Base-by-base conservation (phyloP, 2,888 invertebrate genomes). In the Clepsis dumicolana region DNA sequence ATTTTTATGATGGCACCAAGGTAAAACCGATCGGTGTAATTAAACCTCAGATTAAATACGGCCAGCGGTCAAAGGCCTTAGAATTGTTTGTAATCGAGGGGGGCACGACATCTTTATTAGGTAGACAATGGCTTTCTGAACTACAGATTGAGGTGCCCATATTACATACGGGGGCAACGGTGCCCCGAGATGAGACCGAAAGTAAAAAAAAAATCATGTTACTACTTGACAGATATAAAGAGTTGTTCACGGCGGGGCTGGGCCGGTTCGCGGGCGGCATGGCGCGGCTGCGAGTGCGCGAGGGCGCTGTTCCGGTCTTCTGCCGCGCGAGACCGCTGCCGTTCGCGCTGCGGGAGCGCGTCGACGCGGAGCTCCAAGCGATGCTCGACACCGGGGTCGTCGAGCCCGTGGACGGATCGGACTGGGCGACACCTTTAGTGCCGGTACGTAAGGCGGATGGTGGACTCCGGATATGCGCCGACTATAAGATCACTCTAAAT, bases 361-460 rank as follows among this genome's bases (percentile, higher is more conserved):
- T 57, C 14, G 57, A 57, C 24, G 24, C 38, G n/a, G 57, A 57
- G 57, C 57, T 57, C 24, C 38, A 57, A 4, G 24, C 12, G 3
- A 57, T 60, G 48, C 48, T 48, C 25, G 24, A n/a, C 14, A 4
- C 7, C 29, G 60, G 60, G 4, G 60, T 60, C 29, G 48, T 60
- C 29, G 60, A 60, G 29, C 60, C 60, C 21, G 60, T 60, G 7
- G 29, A 29, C 29, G 5, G 18, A 0, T 44, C 60, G 18, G 60
- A 60, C 18, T 48, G 60, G 60, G 60, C 60, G 0, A 29, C 60
- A 2, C 60, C 60, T 0, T 18, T 60, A 10, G 44, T 60, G 10
- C 60, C 48, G 60, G 60, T 48, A 59, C 57, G 38, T 41, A 57
- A 57, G 25, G 57, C 57, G 14, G 57, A 57, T 24, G 57, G 57